A percentile compares a stretch with the other conserved stretches of the same genome.
These are phyloP conservation scores for Caenorhabditis virilis DNA, from an alignment of 2,888 invertebrate genomes.

Conservation along the genomic window DNA sequence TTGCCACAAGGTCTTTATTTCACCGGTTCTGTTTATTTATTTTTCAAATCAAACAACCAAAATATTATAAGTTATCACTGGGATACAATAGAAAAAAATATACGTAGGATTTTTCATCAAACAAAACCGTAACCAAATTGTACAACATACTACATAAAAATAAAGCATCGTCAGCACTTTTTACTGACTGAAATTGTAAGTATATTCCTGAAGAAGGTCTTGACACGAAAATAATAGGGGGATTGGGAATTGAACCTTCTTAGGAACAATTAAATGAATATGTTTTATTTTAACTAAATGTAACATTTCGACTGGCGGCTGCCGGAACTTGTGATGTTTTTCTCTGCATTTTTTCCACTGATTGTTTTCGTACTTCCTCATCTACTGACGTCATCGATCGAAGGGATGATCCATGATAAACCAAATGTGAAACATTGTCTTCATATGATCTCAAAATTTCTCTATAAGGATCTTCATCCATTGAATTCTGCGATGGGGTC, in stretches of 20 bases:
- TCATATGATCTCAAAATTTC: conserved; percentile 47
- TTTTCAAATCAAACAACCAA: too few species aligned
- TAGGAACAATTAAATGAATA: too few species aligned
- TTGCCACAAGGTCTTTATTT: too few species aligned
- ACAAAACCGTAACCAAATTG: too few species aligned
- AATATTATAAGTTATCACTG: too few species aligned
- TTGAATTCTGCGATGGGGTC: conserved; percentile 20
- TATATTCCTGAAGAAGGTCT: conserved; percentile 19
- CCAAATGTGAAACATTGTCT: conserved; percentile 54
- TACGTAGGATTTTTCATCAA: too few species aligned
- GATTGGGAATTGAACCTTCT: too few species aligned
- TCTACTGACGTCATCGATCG: conserved; percentile 43
- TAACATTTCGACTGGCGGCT: conserved; percentile 20
- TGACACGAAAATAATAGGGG: conserved; percentile 27
- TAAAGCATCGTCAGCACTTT: too few species aligned
- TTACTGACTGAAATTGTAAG: too few species aligned
- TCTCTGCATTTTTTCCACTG: conserved; percentile 16
- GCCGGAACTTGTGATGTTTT: conserved; percentile 8
- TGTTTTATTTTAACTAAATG: conserved; percentile 34
- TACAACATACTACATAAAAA: too few species aligned
- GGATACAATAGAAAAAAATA: too few species aligned
- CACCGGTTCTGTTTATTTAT: too few species aligned
- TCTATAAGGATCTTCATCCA: conserved; percentile 46
- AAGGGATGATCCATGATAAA: conserved; percentile 53
- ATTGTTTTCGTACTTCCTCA: conserved; percentile 20